These are phyloP conservation scores for Mirounga angustirostris DNA, from an alignment of 2,113 vertebrate species.

Conservation along the genomic window DNA sequence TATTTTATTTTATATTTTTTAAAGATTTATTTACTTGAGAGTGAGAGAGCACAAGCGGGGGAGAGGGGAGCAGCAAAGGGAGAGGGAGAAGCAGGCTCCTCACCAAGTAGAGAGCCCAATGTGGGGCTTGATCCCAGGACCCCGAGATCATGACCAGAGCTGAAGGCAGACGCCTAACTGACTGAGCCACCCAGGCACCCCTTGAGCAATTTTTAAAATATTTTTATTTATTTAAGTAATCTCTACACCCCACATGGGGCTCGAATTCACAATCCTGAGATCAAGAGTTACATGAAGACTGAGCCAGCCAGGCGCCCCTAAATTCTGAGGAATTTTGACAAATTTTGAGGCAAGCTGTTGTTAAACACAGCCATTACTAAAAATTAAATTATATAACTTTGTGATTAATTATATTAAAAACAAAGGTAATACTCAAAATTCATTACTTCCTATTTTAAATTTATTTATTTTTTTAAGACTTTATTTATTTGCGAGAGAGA, in stretches of 20 bases:
- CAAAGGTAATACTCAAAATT: not conserved
- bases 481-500: no score
- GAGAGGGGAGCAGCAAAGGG: not conserved
- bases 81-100: not conserved
- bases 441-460: not conserved
- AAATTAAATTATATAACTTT: constrained; percentile 28
- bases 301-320: not conserved
- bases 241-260: not conserved
- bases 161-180: not conserved
- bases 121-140: not conserved
- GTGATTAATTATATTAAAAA: constrained; percentile 12
- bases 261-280: not conserved
- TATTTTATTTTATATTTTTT: not conserved
- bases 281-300: not conserved
- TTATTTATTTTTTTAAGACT: no score
- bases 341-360: not conserved
- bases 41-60: not conserved
- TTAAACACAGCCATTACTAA: not conserved
- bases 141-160: not conserved
- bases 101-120: not conserved
- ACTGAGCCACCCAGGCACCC: not conserved
- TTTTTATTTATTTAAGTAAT: not conserved
- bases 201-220: not conserved
- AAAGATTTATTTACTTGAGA: not conserved
- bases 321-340: not conserved